Evolutionary conservation across 2,797 vertebrate species (phyloP), one percentile per base, ranked within the genome.

Genomic region (Chelmon rostratus): DNA sequence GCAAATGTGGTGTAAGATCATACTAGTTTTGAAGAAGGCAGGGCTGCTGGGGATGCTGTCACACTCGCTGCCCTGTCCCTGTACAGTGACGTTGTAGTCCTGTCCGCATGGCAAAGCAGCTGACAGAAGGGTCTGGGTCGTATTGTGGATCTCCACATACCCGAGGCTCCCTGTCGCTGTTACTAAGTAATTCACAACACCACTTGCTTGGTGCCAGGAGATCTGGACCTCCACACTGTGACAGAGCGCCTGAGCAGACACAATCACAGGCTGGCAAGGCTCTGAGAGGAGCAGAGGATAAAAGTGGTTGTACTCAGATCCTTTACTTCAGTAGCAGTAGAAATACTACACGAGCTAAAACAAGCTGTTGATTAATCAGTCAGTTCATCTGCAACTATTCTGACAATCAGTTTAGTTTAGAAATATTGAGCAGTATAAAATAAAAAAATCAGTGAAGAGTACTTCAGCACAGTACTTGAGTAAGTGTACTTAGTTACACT

Each of bases 31-130:
- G 71, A 94, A 86, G 72, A 80, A 68, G 25, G 81, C 76, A 2
- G 85, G 79, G 16, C 46, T 62, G 84, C 94, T 95, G 64, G 52
- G 79, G 47, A 53, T 12, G 81, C 93, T 86, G 76, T 88, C 37
- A 67, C 95, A 95, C 16, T 33, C 7, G 31, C 68, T 74, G 75
- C 87, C 86, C 56, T 35, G 78, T 35, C 83, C 92, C 81, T 68
- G 74, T 1, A 96, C 85, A 0, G 89, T 93, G 64, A 94, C 79
- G 6, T 69, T 94, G 77, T 94, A 96, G 18, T 78, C 38, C 86
- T 93, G 93, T 72, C 95, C 95, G 52, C 95, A 96, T 1, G 85
- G 88, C 28, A 95, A 73, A 35, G 77, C 53, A 15, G 85, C 49
- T 18, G 69, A 78, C 68, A 93, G 77, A 25, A 40, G 15, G 7